Percentiles rank a stretch among this genome's conserved stretches.
These are phyloP conservation scores for Bursaphelenchus okinawaensis DNA, from an alignment of 2,888 invertebrate species.

Conservation along the genomic window DNA sequence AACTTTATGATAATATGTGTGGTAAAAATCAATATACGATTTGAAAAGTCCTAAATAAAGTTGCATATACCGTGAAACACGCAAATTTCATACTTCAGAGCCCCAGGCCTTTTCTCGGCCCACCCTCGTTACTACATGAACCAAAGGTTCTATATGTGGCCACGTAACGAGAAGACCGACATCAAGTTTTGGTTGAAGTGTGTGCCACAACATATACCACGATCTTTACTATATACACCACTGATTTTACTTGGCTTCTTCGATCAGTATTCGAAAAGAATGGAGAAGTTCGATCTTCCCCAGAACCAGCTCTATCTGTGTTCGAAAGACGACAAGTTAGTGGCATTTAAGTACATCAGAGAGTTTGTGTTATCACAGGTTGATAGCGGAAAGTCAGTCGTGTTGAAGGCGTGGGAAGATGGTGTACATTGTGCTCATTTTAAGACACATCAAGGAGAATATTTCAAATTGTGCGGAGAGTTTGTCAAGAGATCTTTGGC, in stretches of 20 bases:
- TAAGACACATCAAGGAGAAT: not conserved
- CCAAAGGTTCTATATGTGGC: not conserved
- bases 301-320: not conserved
- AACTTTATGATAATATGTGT: too few species aligned
- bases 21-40: too few species aligned
- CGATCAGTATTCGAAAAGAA: not conserved
- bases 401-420: not conserved
- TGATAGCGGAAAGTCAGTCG: not conserved
- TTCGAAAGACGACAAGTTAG: not conserved
- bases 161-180: not conserved
- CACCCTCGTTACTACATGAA: not conserved
- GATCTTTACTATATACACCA: not conserved
- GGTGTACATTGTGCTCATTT: not conserved
- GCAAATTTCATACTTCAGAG: too few species aligned
- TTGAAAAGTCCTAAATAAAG: too few species aligned
- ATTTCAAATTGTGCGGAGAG: not conserved
- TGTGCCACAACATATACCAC: not conserved
- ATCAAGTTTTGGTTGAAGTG: not conserved
- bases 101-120: not conserved
- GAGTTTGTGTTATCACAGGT: not conserved
- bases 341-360: not conserved
- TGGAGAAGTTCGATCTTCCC: not conserved
- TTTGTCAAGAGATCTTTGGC: not conserved
- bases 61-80: too few species aligned
- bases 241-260: not conserved